Base-by-base conservation (phyloP, 2,113 vertebrate species). In the Haplotaxodon microlepis region DNA sequence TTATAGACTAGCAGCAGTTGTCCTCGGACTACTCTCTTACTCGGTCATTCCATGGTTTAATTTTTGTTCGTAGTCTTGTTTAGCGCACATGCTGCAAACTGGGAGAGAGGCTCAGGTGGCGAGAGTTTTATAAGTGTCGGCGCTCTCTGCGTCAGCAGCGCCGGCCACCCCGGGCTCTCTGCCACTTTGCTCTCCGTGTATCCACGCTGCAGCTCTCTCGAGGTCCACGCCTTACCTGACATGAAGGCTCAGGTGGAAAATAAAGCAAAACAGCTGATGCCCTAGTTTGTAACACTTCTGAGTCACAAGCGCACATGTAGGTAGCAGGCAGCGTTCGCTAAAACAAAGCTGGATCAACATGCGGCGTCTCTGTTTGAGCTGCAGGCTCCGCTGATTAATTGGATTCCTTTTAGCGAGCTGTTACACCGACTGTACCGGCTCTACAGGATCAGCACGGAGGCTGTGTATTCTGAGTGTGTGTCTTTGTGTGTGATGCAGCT, bases 31-130 rank as follows among this genome's bases (percentile, higher is more conserved):
- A 78, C 86, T 81, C 56, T 73, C 84, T 88, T 81, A 85, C 53
- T 86, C 80, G 81, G 40, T 93, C 94, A 95, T 96, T 96, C 94
- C 94, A 91, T 90, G 78, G 50, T 94, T 89, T 84, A 21, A 56
- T 93, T 92, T 91, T 84, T 89, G 88, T 94, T 61, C 79, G n/a
- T 93, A 42, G 71, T 90, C 34, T 86, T 71, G 63, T 84, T 38
- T 81, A 12, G 89, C 42, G 54, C 91, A 45, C 56, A 17, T 86
- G 47, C 53, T 59, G 84, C 66, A 84, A 40, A 83, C 76, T 78
- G 90, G 80, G 61, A 80, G 82, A 89, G 86, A 84, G 88, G 66
- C 76, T 47, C 50, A 56, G 88, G 82, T 69, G 84, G 71, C 38
- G 19, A 40, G 81, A 69, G 11, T 82, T 86, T 87, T 51, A 21